These are phyloP conservation scores for Bellardia bayeri DNA, from an alignment of 2,888 invertebrate genomes.

Conservation along the genomic window DNA sequence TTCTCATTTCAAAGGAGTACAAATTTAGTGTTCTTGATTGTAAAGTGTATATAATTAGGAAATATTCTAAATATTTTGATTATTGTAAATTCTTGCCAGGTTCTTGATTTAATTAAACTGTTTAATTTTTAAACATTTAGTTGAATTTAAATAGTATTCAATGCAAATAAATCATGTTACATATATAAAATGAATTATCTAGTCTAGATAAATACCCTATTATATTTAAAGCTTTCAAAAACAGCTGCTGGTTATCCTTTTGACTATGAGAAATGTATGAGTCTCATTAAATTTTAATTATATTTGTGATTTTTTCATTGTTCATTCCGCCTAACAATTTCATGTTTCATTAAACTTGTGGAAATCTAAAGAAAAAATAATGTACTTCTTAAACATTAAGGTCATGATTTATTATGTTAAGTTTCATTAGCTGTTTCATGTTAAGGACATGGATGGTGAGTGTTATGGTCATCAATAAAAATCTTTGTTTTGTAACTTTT, in stretches of 20 bases:
- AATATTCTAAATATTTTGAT: no score
- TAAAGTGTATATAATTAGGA: no score
- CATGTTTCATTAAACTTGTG: background rate
- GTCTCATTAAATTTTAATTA: background rate
- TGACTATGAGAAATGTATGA: background rate
- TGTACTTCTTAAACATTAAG: background rate
- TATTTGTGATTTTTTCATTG: background rate
- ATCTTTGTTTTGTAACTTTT: constrained; percentile 1
- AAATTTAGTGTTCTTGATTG: no score
- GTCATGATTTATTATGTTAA: constrained; percentile 43
- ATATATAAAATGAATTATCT: background rate
- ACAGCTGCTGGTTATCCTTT: background rate
- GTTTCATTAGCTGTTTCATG: background rate
- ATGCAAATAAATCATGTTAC: no score
- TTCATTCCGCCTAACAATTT: background rate
- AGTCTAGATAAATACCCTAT: background rate
- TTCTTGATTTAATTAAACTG: no score
- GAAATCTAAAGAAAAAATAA: background rate
- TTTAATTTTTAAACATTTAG: no score
- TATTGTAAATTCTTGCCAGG: no score
- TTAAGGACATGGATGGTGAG: background rate
- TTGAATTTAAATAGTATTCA: no score
- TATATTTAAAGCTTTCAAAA: background rate
- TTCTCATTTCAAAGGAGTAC: no score
- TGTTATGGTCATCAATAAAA: background rate